Evolutionary conservation across 2,113 vertebrate genomes (phyloP), one percentile per base, ranked within the genome.

Genomic region (Pan paniscus): DNA sequence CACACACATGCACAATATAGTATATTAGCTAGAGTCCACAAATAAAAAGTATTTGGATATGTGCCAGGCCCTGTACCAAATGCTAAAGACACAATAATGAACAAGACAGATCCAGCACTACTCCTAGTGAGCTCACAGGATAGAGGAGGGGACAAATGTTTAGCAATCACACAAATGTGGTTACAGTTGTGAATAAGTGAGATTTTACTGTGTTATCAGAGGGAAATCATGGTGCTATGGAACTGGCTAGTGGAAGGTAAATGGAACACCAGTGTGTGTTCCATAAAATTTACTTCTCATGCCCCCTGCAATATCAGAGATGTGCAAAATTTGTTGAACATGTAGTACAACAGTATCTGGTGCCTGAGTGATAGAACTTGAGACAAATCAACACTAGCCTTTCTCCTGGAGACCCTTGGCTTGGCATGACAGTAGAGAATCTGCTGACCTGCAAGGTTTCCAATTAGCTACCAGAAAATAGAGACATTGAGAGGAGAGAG

Each of bases 401-500:
- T 55, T 43, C 59, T 85, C 89, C 64, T 40, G 64, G 27, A 38
- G 1, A 0, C 32, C 48, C 95, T 92, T 85, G 78, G 12, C 64
- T 64, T 90, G 78, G 80, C 22, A 12, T 84, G 78, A 75, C 27
- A 10, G 70, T 89, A 92, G 94, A 94, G 85, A 93, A 88, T 55
- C 57, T 92, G 80, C 70, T 89, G 90, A 86, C 72, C 48, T 4
- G 4, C 2, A 68, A 10, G 32, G 55, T 82, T 93, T 98, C 79
- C 40, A 81, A 73, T 46, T 38, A 75, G 64, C 57, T 86, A 57
- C 48, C 46, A 35, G 70, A 79, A 97, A 87, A 81, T 23, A 91
- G 95, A 87, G 89, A 84, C n/a, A 85, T 73, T 67, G 89, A 81
- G 52, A 85, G 43, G 10, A 93, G 64, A 93, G 89, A 68, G 18